These are phyloP conservation scores for Eledona agricola DNA, from an alignment of 2,888 invertebrate species.

Conservation along the genomic window DNA sequence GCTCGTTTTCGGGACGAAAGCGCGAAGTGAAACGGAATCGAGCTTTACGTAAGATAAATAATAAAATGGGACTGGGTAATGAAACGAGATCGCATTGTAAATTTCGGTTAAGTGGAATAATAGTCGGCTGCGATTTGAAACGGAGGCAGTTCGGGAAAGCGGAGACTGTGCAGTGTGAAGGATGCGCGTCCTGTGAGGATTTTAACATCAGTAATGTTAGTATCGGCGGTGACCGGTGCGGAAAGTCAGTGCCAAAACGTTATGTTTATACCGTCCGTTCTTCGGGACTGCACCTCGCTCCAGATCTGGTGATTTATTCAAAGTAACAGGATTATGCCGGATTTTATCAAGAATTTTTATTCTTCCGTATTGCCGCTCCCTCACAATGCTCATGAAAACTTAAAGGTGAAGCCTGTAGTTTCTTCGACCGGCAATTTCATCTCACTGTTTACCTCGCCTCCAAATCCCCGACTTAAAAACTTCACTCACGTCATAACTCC, in stretches of 20 bases:
- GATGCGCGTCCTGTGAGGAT: constrained; percentile 43
- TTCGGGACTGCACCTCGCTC: constrained; percentile 13
- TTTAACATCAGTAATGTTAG: constrained; percentile 33
- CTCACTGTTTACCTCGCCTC: constrained; percentile 17
- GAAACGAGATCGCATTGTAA: constrained; percentile 16
- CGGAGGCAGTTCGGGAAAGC: constrained; percentile 17
- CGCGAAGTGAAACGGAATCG: constrained; percentile 10
- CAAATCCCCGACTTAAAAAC: constrained; percentile 3
- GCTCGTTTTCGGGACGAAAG: constrained; percentile 1
- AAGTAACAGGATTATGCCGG: constrained; percentile 23
- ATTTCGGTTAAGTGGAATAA: constrained; percentile 19
- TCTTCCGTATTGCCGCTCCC: constrained; percentile 25
- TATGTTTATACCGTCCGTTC: constrained; percentile 29
- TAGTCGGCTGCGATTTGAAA: constrained; percentile 21
- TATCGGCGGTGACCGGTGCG: constrained; percentile 36
- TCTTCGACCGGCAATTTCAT: constrained; percentile 26
- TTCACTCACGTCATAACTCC: constrained; percentile 6
- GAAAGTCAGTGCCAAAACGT: constrained; percentile 33
- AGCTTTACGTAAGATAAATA: constrained; percentile 20
- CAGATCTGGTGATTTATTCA: constrained; percentile 28
- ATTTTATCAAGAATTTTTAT: constrained; percentile 22
- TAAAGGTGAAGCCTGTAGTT: constrained; percentile 30
- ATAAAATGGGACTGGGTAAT: constrained; percentile 19
- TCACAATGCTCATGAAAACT: constrained; percentile 25
- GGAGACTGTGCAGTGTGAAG: constrained; percentile 47